These are phyloP conservation scores for Coregonus ussuriensis DNA, from an alignment of 2,797 vertebrate species.

Conservation along the genomic window DNA sequence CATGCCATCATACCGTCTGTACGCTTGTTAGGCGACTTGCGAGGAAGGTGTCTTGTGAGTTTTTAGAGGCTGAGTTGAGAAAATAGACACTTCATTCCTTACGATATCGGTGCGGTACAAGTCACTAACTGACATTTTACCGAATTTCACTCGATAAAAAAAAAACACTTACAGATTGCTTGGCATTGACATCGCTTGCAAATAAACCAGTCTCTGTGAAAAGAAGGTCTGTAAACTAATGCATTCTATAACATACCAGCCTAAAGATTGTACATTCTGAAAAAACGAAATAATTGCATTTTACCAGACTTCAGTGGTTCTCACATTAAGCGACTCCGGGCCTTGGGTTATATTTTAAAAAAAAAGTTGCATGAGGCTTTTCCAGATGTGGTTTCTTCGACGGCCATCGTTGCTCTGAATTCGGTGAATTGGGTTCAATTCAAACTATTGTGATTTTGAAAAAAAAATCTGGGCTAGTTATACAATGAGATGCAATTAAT, in stretches of 20 bases:
- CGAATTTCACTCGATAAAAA: neutral
- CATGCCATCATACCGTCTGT: neutral
- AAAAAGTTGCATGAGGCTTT: conserved; percentile 41
- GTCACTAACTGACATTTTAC: conserved; percentile 2
- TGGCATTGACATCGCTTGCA: neutral
- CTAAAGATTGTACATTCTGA: neutral
- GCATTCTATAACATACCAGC: too few relatives aligned
- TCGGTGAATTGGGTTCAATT: neutral
- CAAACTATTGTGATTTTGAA: neutral
- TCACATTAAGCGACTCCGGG: neutral
- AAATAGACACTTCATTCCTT: neutral
- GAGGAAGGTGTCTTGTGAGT: neutral
- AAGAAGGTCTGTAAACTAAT: neutral
- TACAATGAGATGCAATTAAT: neutral
- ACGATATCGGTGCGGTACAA: neutral
- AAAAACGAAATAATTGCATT: neutral
- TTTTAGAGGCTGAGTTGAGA: neutral
- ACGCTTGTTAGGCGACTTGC: neutral
- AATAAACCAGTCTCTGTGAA: neutral
- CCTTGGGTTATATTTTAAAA: conserved; percentile 27
- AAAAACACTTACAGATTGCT: neutral
- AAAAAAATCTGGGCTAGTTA: neutral
- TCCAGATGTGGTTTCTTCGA: conserved; percentile 9
- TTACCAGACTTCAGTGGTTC: neutral
- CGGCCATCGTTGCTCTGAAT: neutral